A percentile compares a stretch with the other conserved stretches of the same genome.
These are phyloP conservation scores for Gila robusta DNA, from an alignment of 2,797 vertebrate genomes.

Conservation along the genomic window DNA sequence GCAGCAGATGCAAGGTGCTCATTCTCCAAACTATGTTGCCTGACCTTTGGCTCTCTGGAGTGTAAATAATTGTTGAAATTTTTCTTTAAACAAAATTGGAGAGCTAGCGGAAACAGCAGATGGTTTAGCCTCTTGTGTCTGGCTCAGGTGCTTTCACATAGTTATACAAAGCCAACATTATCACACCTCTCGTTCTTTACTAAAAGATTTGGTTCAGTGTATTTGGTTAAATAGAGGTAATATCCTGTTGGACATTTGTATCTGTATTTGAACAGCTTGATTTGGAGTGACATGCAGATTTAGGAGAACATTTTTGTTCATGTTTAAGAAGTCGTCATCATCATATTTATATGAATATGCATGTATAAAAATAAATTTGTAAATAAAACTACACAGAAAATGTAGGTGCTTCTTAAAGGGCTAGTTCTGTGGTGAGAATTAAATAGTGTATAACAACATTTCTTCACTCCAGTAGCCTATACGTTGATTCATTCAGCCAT, in stretches of 20 bases:
- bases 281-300: neutral
- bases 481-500: neutral
- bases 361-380: neutral
- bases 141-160: conserved; percentile 58
- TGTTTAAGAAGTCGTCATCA: neutral
- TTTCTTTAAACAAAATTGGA: conserved; percentile 63
- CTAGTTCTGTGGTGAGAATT: neutral
- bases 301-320: neutral
- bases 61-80: conserved; percentile 72
- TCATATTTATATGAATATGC: neutral
- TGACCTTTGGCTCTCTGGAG: conserved; percentile 66
- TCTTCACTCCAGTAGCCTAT: neutral
- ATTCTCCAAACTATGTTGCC: conserved; percentile 35
- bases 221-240: neutral
- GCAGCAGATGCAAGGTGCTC: conserved; percentile 71
- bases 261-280: neutral
- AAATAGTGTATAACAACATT: neutral
- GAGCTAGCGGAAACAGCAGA: conserved; percentile 60
- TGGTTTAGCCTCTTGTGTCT: conserved; percentile 60
- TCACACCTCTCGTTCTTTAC: neutral
- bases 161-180: conserved; percentile 50
- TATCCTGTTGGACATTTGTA: neutral
- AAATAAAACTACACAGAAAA: neutral
- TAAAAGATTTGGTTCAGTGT: neutral
- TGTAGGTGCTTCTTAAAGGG: neutral